These are phyloP conservation scores for Cavia porcellus DNA, from an alignment of 2,113 vertebrate species.

Conservation along the genomic window DNA sequence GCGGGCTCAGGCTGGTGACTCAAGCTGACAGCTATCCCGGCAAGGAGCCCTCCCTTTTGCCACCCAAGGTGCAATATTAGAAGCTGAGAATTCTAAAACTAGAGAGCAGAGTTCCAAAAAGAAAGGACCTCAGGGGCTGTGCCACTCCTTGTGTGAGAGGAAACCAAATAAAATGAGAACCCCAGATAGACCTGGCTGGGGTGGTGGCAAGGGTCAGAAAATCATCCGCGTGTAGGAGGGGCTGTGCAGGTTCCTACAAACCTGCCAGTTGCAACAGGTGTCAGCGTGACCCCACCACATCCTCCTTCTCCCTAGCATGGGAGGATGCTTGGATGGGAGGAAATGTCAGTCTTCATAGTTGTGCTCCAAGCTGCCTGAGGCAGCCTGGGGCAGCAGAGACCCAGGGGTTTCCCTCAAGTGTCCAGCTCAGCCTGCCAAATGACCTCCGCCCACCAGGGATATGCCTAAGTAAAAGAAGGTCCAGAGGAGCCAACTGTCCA, in stretches of 20 bases:
- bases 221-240: not conserved
- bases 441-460: not conserved
- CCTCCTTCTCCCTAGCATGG: not conserved
- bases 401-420: not conserved
- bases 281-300: not conserved
- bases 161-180: not conserved
- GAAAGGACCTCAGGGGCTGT: not conserved
- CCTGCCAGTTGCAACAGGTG: not conserved
- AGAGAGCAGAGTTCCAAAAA: conserved; percentile 17
- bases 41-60: not conserved
- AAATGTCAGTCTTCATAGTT: not conserved
- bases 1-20: conserved; percentile 54
- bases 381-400: too few species aligned
- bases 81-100: conserved; percentile 55
- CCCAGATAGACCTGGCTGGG: not conserved
- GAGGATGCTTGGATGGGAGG: not conserved
- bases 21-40: not conserved
- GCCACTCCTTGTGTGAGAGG: not conserved
- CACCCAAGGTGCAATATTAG: not conserved
- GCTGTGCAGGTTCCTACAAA: not conserved
- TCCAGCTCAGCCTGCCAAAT: not conserved
- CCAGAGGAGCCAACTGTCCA: not conserved
- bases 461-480: not conserved
- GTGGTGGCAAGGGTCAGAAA: not conserved
- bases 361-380: not conserved